Evolutionary conservation across 2,797 vertebrate genomes (phyloP).

Genomic region (Acrocephalus scirpaceus): DNA sequence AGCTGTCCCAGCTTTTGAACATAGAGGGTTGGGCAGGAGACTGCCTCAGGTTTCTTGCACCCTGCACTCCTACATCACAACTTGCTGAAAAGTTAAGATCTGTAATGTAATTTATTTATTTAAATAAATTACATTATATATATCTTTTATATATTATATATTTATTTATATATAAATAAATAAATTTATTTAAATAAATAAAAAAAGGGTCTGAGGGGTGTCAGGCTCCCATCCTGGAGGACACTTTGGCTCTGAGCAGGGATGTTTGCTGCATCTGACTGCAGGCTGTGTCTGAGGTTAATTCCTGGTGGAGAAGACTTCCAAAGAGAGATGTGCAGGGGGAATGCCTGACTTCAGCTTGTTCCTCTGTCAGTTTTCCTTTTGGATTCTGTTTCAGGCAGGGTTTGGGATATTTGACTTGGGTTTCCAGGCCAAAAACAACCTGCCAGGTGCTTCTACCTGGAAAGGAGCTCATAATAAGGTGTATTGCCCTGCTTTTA

Average conservation of each 20-base stretch:
- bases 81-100: not conserved
- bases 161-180: too few species aligned
- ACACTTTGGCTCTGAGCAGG: accelerated
- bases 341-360: not conserved
- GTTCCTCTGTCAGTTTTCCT: not conserved
- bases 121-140: too few species aligned
- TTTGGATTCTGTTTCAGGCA: not conserved
- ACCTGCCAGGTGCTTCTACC: not conserved
- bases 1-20: not conserved
- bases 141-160: too few species aligned
- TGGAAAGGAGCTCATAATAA: not conserved
- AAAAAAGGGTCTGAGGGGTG: not conserved
- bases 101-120: not conserved
- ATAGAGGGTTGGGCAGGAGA: not conserved
- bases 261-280: not conserved
- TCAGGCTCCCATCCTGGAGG: not conserved
- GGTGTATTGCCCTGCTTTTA: not conserved
- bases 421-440: not conserved
- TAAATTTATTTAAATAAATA: too few species aligned
- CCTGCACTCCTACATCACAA: not conserved
- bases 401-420: not conserved
- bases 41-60: not conserved
- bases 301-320: not conserved
- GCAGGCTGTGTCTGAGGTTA: not conserved
- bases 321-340: not conserved